phyloP scores from a whole-genome alignment of 2,113 vertebrate genomes.

The Garra rufa region DNA sequence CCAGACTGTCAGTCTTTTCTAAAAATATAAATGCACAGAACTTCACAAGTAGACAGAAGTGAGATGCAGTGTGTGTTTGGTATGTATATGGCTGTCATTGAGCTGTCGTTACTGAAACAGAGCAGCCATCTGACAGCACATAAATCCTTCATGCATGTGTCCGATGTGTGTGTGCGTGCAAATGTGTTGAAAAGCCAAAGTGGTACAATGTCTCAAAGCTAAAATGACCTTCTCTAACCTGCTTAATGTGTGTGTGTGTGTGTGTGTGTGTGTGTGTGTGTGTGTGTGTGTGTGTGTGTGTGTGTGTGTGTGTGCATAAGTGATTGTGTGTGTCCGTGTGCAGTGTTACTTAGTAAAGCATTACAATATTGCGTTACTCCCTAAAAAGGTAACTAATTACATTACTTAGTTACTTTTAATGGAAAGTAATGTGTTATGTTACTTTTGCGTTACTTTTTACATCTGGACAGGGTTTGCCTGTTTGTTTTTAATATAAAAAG shows the following conservation, averaged over 20 bases:
- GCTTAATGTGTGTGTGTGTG: neutral
- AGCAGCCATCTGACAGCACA: conserved; percentile 6
- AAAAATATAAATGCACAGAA: neutral
- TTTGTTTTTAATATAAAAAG: no score
- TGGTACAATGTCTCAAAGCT: neutral
- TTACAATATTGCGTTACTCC: no score
- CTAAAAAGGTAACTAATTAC: no score
- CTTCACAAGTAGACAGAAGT: neutral
- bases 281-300: neutral
- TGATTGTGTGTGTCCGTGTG: no score
- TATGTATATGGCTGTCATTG: neutral
- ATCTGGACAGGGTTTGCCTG: no score
- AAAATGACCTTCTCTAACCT: conserved; percentile 25
- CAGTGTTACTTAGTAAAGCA: no score
- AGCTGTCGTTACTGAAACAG: neutral
- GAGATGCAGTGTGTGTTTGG: neutral
- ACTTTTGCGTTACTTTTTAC: no score
- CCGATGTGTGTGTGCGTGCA: neutral
- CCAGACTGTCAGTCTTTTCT: neutral
- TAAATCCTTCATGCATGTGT: conserved; percentile 1
- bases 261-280: neutral
- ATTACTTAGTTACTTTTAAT: no score
- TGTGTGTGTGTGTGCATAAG: no score
- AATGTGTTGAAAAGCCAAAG: conserved; percentile 6
- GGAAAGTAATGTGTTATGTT: no score